Base-by-base conservation (phyloP, 2,888 invertebrate species). In the Aphodius sticticus region DNA sequence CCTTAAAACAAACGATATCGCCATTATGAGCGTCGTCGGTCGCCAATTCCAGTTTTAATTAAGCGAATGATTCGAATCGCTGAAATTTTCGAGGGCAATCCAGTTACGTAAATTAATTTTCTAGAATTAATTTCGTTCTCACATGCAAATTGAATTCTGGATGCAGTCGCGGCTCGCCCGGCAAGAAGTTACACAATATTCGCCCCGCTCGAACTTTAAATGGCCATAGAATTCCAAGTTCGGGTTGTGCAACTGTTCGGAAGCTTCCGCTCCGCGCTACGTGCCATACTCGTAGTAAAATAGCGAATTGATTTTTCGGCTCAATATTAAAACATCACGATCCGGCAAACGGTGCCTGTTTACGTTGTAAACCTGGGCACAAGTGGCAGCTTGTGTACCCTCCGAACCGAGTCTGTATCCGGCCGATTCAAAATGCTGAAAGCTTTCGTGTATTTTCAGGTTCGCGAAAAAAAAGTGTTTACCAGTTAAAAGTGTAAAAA, bases 1-100 rank as follows among this genome's bases (percentile, higher is more conserved):
- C 53, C 4, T 53, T 53, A 53, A 12, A 53, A 53, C 53, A 53
- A 53, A 53, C 53, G 53, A 12, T 9, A 53, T 53, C 1, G 53
- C 53, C 2, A 53, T 53, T 53, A 53, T 53, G 53, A 5, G 1
- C 1, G 53, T 53, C 53, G 53, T 3, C 26, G 26, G 26, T 26
- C 26, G 26, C 26, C 26, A 26, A 26, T 53, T 53, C 53, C 2
- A 53, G 53, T 53, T 53, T 53, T 53, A 53, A 53, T 53, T 53
- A 53, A 53, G 53, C 53, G 53, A 53, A 53, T 53, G 53, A 53
- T 53, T 53, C 53, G 53, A 53, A 53, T 53, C 53, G 53, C 53
- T 1, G 3, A 53, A 53, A 53, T 53, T 53, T 53, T 53, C 2
- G 53, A 53, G 53, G 12, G 53, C 53, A 53, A 53, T 53, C 53